Evolutionary conservation across 2,888 invertebrate species (phyloP).

Genomic region (Blastobasis adustella): DNA sequence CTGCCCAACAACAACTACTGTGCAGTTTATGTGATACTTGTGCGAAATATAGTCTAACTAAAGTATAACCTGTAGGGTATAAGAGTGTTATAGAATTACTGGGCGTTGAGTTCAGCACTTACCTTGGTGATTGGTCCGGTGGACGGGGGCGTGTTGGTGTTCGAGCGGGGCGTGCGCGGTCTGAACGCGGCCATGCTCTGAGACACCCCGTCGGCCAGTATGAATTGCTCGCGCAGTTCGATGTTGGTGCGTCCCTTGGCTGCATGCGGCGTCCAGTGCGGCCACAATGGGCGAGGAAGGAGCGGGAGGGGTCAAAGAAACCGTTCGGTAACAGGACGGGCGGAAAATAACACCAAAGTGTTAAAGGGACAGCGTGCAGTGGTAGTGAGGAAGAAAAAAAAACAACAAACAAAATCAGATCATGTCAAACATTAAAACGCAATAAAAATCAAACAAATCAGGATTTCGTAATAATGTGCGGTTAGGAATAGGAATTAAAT

Average conservation of each 20-base stretch:
- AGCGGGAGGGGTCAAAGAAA: constrained; percentile 48
- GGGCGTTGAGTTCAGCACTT: constrained; percentile 47
- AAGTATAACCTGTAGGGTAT: constrained; percentile 49
- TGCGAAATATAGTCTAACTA: constrained; percentile 53
- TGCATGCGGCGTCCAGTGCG: constrained; percentile 78
- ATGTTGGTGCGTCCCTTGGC: constrained; percentile 99
- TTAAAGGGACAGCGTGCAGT: constrained; percentile 66
- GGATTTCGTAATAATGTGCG: constrained; percentile 55
- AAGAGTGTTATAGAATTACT: constrained; percentile 28
- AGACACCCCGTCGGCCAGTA: constrained; percentile 97
- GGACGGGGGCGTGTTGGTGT: constrained; percentile 79
- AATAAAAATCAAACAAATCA: constrained; percentile 37
- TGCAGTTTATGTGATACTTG: constrained; percentile 62
- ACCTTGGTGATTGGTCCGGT: constrained; percentile 98
- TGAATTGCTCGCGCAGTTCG: constrained; percentile 99
- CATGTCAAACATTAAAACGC: constrained; percentile 64
- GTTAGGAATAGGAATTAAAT: constrained; percentile 65
- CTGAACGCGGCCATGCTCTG: constrained; percentile 99
- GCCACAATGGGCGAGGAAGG: constrained; percentile 31
- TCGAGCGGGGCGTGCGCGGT: constrained; percentile 92
- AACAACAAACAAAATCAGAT: constrained; percentile 73
- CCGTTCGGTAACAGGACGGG: constrained; percentile 58
- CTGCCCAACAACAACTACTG: constrained; percentile 71
- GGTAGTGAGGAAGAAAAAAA: constrained; percentile 66
- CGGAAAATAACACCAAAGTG: constrained; percentile 59